Evolutionary conservation across 1,140 invertebrate species (phyloP), one percentile per base, ranked within the genome.

Genomic region (Pristionchus pacificus): DNA sequence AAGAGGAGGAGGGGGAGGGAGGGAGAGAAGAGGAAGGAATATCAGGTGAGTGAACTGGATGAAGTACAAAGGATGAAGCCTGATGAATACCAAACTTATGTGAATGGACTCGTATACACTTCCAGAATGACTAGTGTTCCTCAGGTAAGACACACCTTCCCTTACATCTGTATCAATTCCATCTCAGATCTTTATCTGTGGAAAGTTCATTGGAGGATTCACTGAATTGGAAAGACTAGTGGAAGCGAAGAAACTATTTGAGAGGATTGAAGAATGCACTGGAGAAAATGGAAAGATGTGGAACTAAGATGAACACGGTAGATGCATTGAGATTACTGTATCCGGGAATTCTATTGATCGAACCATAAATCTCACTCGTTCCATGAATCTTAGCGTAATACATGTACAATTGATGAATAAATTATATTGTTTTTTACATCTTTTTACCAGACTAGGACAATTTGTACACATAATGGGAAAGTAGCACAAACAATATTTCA

Each of bases 181-280:
- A n/a, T n/a, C n/a, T 57, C 60, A 73, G 71, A 73, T 73, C 25
- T 73, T 73, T 60, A 68, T 73, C 27, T 73, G 71, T 24, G 71
- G 71, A 19, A 60, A 70, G 14, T 73, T 73, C n/a, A 32, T 73
- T 15, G 71, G 71, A 60, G 71, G 71, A 30, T 73, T n/a, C 67
- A 65, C 67, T 2, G 71, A 73, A 28, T 66, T 73, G 15, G 55
- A 61, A 2, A 55, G 59, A 6, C 71, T 73, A 13, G 60, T 59
- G 10, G 60, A 73, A 27, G 24, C 65, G 59, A 60, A 66, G 2
- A 25, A 58, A 14, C 71, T 73, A 2, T 38, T 68, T n/a, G 71
- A 6, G 38, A 49, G 38, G 19, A 6, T 49, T 6, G 38, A 49
- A 19, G 38, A 49, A 19, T 49, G 38, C 38, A 49, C 55, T 57